Base-by-base conservation (phyloP, 1,140 invertebrate genomes). In the Zaprionus davidi region DNA sequence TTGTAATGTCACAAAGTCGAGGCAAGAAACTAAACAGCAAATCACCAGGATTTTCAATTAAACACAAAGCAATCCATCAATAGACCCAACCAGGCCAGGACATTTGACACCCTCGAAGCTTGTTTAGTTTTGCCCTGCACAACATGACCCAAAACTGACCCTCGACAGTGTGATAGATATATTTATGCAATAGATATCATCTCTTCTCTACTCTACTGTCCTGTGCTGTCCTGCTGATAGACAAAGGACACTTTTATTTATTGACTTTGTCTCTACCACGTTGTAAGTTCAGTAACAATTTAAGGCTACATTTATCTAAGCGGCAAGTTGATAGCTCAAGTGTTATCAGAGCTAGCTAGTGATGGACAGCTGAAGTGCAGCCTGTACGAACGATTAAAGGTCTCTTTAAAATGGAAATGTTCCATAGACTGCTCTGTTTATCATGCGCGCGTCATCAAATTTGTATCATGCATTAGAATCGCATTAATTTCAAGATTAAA, bases 101-200 rank as follows among this genome's bases (percentile, higher is more conserved):
- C 24, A 46, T 9, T 17, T 51, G 46, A 51, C 59, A 49, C 24
- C 24, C 26, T 24, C 11, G 51, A 11, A 36, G 46, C 22, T 17
- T 67, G 64, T 67, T 84, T 80, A 77, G 78, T 72, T 76, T 66
- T 44, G 69, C 67, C 53, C 69, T 64, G 62, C 64, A 76, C 71
- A 72, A 87, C 74, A 81, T 56, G 79, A 71, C 64, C 74, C 65
- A 59, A 55, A 67, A 79, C 76, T 56, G 64, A 79, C 49, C 69
- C 56, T 62, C 59, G 66, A 59, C 56, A 34, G 31, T 57, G 77
- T 36, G 70, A 79, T 71, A 71, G 78, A 84, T 70, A 79, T 85
- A 82, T 72, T 82, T 71, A 86, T 22, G 20, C 34, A 9, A 24
- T 66, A 56, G 46, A 51, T 24, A 44, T 4, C 31, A 15, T 28